A percentile compares a stretch with the other conserved stretches of the same genome.
These are phyloP conservation scores for Sebastes fasciatus DNA, from an alignment of 2,113 vertebrate species.

Conservation along the genomic window DNA sequence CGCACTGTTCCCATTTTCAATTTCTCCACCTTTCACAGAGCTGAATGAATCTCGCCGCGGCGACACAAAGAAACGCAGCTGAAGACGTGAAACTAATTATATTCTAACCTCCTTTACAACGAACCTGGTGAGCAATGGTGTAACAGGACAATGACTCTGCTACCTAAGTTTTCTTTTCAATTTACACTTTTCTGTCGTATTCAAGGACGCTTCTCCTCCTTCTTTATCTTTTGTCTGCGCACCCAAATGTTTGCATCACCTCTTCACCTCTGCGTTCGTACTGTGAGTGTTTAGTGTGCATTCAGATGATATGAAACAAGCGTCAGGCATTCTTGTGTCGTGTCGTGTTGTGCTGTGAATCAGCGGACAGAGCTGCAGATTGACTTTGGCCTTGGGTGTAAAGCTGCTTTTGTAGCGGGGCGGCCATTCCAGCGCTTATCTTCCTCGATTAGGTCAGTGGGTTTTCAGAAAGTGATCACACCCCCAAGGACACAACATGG, in stretches of 20 bases:
- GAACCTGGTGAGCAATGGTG: background rate
- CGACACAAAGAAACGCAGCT: slow-evolving; percentile 34
- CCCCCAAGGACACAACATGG: slow-evolving; percentile 61
- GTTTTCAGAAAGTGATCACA: slow-evolving; percentile 56
- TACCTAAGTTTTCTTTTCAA: slow-evolving; percentile 51
- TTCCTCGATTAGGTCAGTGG: slow-evolving; percentile 61
- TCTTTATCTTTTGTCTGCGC: slow-evolving; percentile 9
- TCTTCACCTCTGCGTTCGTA: slow-evolving; percentile 4
- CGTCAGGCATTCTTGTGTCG: slow-evolving; percentile 6
- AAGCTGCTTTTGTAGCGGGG: slow-evolving; percentile 39
- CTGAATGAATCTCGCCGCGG: slow-evolving; percentile 35
- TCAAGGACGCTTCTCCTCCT: slow-evolving; percentile 67
- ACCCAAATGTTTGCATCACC: slow-evolving; percentile 24
- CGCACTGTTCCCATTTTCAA: slow-evolving; percentile 46
- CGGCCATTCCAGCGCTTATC: slow-evolving; percentile 34
- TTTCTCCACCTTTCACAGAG: slow-evolving; percentile 58
- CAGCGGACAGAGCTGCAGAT: slow-evolving; percentile 13
- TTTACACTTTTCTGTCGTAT: slow-evolving; percentile 56
- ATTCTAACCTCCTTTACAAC: slow-evolving; percentile 30
- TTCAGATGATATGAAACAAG: slow-evolving; percentile 56
- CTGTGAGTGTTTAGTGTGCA: slow-evolving; percentile 23
- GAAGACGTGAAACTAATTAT: slow-evolving; percentile 47
- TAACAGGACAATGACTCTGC: slow-evolving; percentile 13
- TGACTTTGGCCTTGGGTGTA: slow-evolving; percentile 40
- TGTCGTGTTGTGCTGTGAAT: slow-evolving; percentile 21